phyloP scores from a whole-genome alignment of 2,113 vertebrate genomes.

The Okapia johnstoni region DNA sequence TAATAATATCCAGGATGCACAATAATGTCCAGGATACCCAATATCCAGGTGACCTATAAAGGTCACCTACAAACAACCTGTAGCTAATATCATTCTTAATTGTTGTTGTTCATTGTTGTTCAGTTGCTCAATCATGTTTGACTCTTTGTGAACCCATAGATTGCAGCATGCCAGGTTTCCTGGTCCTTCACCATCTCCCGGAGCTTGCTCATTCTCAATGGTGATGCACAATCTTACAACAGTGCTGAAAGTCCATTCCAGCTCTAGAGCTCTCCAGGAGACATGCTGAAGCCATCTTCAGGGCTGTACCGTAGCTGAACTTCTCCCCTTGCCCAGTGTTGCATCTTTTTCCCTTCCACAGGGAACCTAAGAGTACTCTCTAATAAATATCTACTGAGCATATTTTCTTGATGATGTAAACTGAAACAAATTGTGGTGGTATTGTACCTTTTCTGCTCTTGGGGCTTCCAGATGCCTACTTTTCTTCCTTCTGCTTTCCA shows the following conservation, averaged over 20 bases:
- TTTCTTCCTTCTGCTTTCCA: neutral
- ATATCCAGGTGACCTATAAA: neutral
- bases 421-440: neutral
- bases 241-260: neutral
- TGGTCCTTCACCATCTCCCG: neutral
- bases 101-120: neutral
- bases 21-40: neutral
- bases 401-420: neutral
- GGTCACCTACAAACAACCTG: neutral
- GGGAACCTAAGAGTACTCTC: neutral
- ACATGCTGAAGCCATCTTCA: neutral
- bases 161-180: neutral
- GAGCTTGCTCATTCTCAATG: neutral
- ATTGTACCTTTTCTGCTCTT: neutral
- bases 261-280: too few species aligned
- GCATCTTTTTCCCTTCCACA: neutral
- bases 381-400: neutral
- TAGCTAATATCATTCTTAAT: neutral
- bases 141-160: neutral
- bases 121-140: neutral
- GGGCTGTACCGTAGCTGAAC: too few species aligned
- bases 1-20: neutral
- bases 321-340: neutral
- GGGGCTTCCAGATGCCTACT: neutral
- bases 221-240: neutral